A percentile compares a stretch with the other conserved stretches of the same genome.
Evolutionary conservation across 1,140 invertebrate species (phyloP).

Genomic region (Palaemon carinicauda): DNA sequence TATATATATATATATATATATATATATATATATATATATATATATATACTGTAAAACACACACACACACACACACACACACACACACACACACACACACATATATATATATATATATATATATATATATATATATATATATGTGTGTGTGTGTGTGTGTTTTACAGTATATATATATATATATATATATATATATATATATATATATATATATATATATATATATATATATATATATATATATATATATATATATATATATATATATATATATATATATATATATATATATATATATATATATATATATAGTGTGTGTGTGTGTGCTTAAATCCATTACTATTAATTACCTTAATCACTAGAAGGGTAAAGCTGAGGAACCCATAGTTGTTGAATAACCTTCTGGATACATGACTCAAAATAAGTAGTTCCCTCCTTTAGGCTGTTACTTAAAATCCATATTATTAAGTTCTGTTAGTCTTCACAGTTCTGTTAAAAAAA

Average conservation of each 20-base stretch:
- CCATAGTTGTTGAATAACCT: no score
- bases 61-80: background rate
- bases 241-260: constrained; percentile 27
- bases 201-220: constrained; percentile 28
- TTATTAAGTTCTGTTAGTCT: no score
- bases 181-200: constrained; percentile 25
- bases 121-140: constrained; percentile 20
- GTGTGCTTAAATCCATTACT: no score
- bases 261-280: constrained; percentile 13
- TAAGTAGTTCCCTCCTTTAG: no score
- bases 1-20: no score
- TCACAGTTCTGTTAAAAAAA: no score
- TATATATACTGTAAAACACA: background rate
- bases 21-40: background rate
- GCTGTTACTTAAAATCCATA: no score
- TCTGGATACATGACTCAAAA: no score
- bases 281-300: background rate
- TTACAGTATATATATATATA: background rate
- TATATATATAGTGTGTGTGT: no score
- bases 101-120: background rate
- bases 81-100: background rate
- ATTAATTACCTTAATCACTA: no score
- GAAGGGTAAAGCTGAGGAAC: no score
- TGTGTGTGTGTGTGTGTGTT: background rate
- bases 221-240: constrained; percentile 29